A percentile compares a stretch with the other conserved stretches of the same genome.
phyloP scores from a whole-genome alignment of 1,140 invertebrate species.

The Eueides isabella region DNA sequence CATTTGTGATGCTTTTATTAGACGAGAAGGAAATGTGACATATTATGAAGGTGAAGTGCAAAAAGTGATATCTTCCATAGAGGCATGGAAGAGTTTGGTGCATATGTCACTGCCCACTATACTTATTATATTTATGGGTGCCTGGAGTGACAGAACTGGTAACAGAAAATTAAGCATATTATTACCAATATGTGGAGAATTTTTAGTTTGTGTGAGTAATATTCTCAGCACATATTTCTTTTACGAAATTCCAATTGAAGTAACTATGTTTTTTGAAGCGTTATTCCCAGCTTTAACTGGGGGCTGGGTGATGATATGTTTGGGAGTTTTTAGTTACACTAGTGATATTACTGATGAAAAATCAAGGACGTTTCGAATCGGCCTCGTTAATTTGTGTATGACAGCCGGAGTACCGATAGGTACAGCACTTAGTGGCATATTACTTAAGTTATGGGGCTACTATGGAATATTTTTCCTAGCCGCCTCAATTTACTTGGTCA shows the following conservation, averaged over 20 bases:
- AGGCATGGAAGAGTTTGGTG: slow-evolving; percentile 82
- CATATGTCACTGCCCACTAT: slow-evolving; percentile 82
- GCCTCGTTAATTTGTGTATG: slow-evolving; percentile 82
- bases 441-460: slow-evolving; percentile 73
- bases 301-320: slow-evolving; percentile 81
- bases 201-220: slow-evolving; percentile 72
- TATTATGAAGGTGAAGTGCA: slow-evolving; percentile 80
- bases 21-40: slow-evolving; percentile 69
- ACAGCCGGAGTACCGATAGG: slow-evolving; percentile 77
- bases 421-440: slow-evolving; percentile 74
- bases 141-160: slow-evolving; percentile 84
- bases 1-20: slow-evolving; percentile 81
- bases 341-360: slow-evolving; percentile 83
- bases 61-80: slow-evolving; percentile 80
- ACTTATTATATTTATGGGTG: slow-evolving; percentile 84
- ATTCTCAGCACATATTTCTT: slow-evolving; percentile 82
- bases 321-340: slow-evolving; percentile 84
- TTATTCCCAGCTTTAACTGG: slow-evolving; percentile 82
- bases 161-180: slow-evolving; percentile 84
- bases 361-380: slow-evolving; percentile 82
- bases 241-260: slow-evolving; percentile 78
- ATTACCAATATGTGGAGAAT: slow-evolving; percentile 82
- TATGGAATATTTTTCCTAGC: slow-evolving; percentile 76
- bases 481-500: slow-evolving; percentile 62
- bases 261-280: slow-evolving; percentile 81